These are phyloP conservation scores for Xenentodon cancila DNA, from an alignment of 2,797 vertebrate species.

Conservation along the genomic window DNA sequence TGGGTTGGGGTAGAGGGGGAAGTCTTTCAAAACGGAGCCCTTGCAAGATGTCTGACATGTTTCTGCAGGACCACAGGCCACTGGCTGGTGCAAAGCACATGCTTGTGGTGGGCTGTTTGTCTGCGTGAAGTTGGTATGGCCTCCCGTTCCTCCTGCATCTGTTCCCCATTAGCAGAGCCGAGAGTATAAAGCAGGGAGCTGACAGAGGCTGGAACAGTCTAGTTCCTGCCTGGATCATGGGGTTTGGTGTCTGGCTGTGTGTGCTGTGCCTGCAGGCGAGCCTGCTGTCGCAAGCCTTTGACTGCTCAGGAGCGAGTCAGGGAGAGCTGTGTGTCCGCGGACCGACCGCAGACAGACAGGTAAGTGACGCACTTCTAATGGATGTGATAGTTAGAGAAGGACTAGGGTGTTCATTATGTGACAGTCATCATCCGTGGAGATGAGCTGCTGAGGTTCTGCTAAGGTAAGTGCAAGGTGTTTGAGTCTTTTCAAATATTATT, in stretches of 20 bases:
- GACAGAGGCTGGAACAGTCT: constrained; percentile 74
- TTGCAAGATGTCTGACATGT: constrained; percentile 81
- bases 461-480: constrained; percentile 52
- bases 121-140: constrained; percentile 80
- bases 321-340: constrained; percentile 63
- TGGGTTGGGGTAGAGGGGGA: constrained; percentile 29
- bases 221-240: constrained; percentile 79
- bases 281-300: constrained; percentile 77
- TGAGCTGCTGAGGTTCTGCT: constrained; percentile 35
- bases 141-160: constrained; percentile 78
- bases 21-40: constrained; percentile 46
- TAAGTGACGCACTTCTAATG: constrained; percentile 66
- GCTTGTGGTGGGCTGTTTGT: constrained; percentile 81
- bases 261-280: constrained; percentile 80
- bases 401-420: constrained; percentile 59
- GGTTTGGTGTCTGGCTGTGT: constrained; percentile 77
- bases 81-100: constrained; percentile 72
- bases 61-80: constrained; percentile 79
- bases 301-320: constrained; percentile 66
- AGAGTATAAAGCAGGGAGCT: constrained; percentile 82
- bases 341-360: constrained; percentile 74
- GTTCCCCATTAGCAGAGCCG: constrained; percentile 81
- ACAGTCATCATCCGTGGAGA: constrained; percentile 37
- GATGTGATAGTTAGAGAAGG: constrained; percentile 60
- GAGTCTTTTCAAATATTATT: constrained; percentile 55